Percentiles rank a stretch among this genome's conserved stretches.
Conservation (phyloP, 2,113 vertebrate species). For the Leucoraja erinaceus region DNA sequence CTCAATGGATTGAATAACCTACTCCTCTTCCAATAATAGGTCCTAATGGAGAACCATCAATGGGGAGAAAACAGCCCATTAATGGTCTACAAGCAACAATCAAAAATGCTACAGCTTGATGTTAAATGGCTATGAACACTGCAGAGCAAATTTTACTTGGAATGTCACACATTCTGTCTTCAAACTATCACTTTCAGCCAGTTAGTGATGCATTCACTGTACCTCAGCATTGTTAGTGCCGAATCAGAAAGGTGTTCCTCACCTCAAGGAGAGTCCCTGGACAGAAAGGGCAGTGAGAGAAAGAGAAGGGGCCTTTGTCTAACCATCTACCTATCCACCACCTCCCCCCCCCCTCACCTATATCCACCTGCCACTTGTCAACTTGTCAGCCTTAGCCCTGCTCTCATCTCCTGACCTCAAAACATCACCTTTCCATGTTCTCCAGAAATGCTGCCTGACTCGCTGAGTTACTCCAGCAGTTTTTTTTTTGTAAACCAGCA, state of each 20-base stretch:
- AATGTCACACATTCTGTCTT: neutral
- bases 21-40: neutral
- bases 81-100: neutral
- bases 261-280: neutral
- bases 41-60: neutral
- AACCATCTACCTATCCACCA: too few species aligned
- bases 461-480: too few species aligned
- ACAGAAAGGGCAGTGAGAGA: too few species aligned
- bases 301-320: too few species aligned
- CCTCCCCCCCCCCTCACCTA: too few species aligned
- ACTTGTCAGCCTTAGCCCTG: too few species aligned
- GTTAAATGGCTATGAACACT: neutral
- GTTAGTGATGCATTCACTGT: neutral
- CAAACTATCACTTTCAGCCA: neutral
- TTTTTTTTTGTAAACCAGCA: too few species aligned
- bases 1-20: neutral
- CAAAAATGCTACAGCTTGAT: neutral
- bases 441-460: too few species aligned
- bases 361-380: too few species aligned
- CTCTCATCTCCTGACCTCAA: too few species aligned
- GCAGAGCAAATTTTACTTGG: neutral
- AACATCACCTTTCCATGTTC: too few species aligned
- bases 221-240: neutral
- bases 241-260: neutral
- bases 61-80: neutral